Conservation (phyloP, 2,797 vertebrate species). For the Epinephelus malabaricus region DNA sequence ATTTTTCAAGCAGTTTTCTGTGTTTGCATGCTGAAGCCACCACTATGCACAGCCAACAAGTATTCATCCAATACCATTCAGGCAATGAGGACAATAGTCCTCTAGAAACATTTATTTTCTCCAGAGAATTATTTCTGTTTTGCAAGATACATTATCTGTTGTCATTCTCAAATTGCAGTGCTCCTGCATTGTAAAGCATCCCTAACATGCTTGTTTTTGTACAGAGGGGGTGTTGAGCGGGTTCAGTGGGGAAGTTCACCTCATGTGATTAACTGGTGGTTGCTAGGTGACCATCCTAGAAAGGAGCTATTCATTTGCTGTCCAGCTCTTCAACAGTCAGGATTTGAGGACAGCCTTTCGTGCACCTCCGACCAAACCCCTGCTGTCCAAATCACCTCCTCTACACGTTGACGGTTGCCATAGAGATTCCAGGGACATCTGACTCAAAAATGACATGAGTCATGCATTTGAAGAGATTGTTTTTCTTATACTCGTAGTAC, state of each 20-base stretch:
- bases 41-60: not conserved
- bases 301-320: slow-evolving; percentile 60
- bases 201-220: slow-evolving; percentile 35
- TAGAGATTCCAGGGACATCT: slow-evolving; percentile 78
- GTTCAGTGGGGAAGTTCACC: slow-evolving; percentile 61
- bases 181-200: slow-evolving; percentile 17
- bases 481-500: slow-evolving; percentile 11
- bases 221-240: not conserved
- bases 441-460: slow-evolving; percentile 73
- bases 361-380: slow-evolving; percentile 53
- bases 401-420: slow-evolving; percentile 77
- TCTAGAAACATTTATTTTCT: not conserved
- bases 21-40: no score
- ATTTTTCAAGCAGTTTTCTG: no score
- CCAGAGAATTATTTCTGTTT: not conserved
- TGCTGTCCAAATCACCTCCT: slow-evolving; percentile 64
- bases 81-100: not conserved
- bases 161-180: not conserved
- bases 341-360: slow-evolving; percentile 62
- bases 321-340: slow-evolving; percentile 50
- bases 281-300: slow-evolving; percentile 81
- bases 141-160: not conserved
- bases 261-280: slow-evolving; percentile 76
- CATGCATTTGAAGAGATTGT: slow-evolving; percentile 58
- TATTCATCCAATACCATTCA: not conserved